phyloP scores from a whole-genome alignment of 2,797 vertebrate species.

The Taenioides sp. region DNA sequence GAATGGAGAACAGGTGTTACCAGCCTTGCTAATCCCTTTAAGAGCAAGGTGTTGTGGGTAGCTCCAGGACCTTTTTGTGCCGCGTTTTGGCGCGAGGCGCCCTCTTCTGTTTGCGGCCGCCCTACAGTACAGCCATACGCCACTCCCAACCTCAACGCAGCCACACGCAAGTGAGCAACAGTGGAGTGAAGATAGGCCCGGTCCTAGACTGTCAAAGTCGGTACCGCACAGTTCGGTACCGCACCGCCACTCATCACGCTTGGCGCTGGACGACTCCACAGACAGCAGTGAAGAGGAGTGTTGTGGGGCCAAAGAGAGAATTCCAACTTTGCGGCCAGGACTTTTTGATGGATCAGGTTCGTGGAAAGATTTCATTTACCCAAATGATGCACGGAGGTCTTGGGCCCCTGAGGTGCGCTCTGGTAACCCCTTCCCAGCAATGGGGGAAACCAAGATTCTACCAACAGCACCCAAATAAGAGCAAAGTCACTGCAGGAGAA shows the following conservation, averaged over 20 bases:
- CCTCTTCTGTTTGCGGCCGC: no score
- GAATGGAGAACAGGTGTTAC: no score
- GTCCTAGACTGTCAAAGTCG: background rate
- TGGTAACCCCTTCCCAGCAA: background rate
- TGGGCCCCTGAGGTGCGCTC: no score
- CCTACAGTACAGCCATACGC: background rate
- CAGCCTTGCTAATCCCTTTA: no score
- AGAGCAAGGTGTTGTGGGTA: no score
- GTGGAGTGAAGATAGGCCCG: background rate
- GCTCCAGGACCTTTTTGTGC: no score
- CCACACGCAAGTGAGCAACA: background rate
- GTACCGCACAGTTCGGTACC: no score
- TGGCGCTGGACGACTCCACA: background rate
- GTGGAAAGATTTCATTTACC: conserved; percentile 30
- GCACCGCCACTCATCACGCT: background rate
- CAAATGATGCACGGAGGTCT: no score
- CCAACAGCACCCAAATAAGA: background rate
- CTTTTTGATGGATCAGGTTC: conserved; percentile 19
- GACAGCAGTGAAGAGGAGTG: background rate
- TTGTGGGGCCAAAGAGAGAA: conserved; percentile 9
- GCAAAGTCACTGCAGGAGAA: background rate
- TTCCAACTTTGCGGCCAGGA: conserved; percentile 10
- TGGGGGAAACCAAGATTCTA: no score
- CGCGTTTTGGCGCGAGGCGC: no score
- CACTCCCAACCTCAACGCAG: background rate